Evolutionary conservation across 2,797 vertebrate genomes (phyloP), one percentile per base, ranked within the genome.

Genomic region (Channa striata): DNA sequence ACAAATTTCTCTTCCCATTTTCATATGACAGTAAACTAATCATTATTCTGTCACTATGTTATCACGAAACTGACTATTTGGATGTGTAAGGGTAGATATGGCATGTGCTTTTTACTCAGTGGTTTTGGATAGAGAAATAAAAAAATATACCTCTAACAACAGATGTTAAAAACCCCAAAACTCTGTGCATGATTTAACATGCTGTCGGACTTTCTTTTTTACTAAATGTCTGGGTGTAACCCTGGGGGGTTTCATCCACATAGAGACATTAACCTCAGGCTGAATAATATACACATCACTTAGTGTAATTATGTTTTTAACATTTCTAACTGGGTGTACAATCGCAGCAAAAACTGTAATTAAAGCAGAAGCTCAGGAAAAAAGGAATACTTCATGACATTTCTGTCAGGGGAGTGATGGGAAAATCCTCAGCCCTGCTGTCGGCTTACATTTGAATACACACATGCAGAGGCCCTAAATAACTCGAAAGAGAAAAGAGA

Each of bases 401-500:
- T 11, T 6, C 39, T 34, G 25, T 59, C 36, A 50, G 34, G 21
- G 11, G 12, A 48, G 49, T 49, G 62, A 56, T 44, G 54, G 2
- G 25, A 64, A 40, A 56, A 68, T 57, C 42, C 33, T 14, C 49
- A 57, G 34, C 56, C 40, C 42, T 42, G 23, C 58, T 61, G 59
- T 48, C 53, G 57, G 39, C 23, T 66, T 72, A 59, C 30, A 58
- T 69, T 23, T 23, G 17, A 78, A 65, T 49, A 13, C 37, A 52
- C n/a, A 51, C 53, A 62, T 17, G 17, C 65, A 46, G 33, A 43
- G 9, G n/a, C 23, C 25, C 21, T 54, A 46, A 68, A 69, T 47
- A 64, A 67, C 58, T 70, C 81, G 58, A 68, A 70, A 74, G 71
- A 42, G 25, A 54, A 49, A 10, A 46, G 13, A 48, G 49, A 62